phyloP scores from a whole-genome alignment of 2,888 invertebrate genomes.

The Autographa gamma region DNA sequence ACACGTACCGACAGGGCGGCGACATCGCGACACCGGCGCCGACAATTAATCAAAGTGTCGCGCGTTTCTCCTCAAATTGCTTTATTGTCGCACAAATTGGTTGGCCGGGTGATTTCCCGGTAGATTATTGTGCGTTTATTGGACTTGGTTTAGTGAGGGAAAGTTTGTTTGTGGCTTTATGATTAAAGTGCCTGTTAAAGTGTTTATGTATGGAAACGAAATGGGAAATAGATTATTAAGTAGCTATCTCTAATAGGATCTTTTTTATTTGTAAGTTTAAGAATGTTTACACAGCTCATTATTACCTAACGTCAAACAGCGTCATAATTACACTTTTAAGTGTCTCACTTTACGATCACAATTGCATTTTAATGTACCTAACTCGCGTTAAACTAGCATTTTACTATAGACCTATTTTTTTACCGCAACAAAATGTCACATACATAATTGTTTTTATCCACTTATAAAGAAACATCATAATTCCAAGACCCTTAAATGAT shows the following conservation, averaged over 20 bases:
- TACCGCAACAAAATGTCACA: background rate
- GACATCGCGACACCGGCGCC: slow-evolving; percentile 72
- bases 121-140: slow-evolving; percentile 61
- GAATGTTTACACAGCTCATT: no score
- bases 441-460: slow-evolving; percentile 1
- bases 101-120: slow-evolving; percentile 68
- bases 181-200: slow-evolving; percentile 19
- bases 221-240: no score
- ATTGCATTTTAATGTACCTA: no score
- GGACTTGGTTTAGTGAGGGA: slow-evolving; percentile 42
- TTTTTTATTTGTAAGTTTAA: no score
- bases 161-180: slow-evolving; percentile 51
- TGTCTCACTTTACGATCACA: no score
- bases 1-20: slow-evolving; percentile 68
- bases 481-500: background rate
- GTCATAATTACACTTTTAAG: no score
- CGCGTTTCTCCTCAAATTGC: slow-evolving; percentile 63
- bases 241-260: no score
- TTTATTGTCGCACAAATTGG: slow-evolving; percentile 68
- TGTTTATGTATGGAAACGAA: slow-evolving; percentile 23
- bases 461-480: background rate
- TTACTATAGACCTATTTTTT: background rate
- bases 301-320: no score
- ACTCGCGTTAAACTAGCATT: no score
- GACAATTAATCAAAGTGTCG: slow-evolving; percentile 73